These are phyloP conservation scores for Andrena fulva DNA, from an alignment of 2,888 invertebrate species.

Conservation along the genomic window DNA sequence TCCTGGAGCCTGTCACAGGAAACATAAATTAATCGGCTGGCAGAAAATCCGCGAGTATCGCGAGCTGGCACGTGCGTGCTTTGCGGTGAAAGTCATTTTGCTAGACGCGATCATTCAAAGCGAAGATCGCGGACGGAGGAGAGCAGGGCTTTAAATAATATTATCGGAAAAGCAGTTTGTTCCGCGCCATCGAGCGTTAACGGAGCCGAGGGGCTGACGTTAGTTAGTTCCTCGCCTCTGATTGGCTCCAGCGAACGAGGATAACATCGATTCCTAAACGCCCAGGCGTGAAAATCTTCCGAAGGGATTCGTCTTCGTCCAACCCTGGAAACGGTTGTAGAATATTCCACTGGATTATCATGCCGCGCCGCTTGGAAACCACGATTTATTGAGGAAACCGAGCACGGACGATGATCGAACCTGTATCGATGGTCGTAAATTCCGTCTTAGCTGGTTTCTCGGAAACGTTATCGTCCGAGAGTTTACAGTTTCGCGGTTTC, in stretches of 20 bases:
- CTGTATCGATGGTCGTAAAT: constrained; percentile 12
- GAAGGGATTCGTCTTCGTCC: constrained; percentile 39
- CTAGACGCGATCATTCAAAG: constrained; percentile 33
- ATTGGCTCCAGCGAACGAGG: constrained; percentile 44
- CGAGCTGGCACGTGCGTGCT: constrained; percentile 30
- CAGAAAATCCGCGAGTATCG: constrained; percentile 45
- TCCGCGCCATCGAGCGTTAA: constrained; percentile 52
- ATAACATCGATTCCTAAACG: constrained; percentile 48
- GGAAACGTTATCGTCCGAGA: background rate
- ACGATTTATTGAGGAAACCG: constrained; percentile 17
- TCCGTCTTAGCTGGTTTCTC: background rate
- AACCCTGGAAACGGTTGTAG: constrained; percentile 8
- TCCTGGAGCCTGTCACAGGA: constrained; percentile 15
- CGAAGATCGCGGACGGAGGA: constrained; percentile 37
- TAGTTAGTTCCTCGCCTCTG: constrained; percentile 50
- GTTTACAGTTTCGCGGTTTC: constrained; percentile 2
- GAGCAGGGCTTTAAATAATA: constrained; percentile 46
- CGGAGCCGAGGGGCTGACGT: constrained; percentile 9
- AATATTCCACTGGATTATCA: constrained; percentile 15
- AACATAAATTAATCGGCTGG: constrained; percentile 24
- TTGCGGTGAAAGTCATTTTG: constrained; percentile 41
- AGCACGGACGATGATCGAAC: background rate
- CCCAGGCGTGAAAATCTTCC: constrained; percentile 37
- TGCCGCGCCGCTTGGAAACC: background rate
- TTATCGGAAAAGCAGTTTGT: constrained; percentile 63